Conservation (phyloP, 2,797 vertebrate genomes). For the Melanotaenia trifasciata region DNA sequence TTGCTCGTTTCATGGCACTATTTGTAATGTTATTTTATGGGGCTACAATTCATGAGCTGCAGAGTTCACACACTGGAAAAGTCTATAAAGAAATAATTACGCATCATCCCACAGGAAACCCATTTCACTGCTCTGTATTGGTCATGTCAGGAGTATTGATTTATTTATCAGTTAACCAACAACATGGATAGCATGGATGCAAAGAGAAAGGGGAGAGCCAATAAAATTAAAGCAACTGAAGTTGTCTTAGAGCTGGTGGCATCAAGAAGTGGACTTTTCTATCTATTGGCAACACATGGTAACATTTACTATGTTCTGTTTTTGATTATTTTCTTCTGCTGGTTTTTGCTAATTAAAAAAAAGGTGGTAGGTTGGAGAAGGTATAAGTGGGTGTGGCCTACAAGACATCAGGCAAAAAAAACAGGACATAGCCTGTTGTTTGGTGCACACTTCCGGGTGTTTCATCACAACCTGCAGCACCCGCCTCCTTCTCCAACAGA, state of each 20-base stretch:
- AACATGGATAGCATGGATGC: slow-evolving; percentile 51
- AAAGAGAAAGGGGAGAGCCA: slow-evolving; percentile 52
- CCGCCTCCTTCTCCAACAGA: slow-evolving; percentile 78
- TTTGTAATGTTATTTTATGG: slow-evolving; percentile 52
- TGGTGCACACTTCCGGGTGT: slow-evolving; percentile 44
- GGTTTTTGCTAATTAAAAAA: slow-evolving; percentile 79
- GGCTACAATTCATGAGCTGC: slow-evolving; percentile 60
- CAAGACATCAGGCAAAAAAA: slow-evolving; percentile 96
- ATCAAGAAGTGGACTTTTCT: slow-evolving; percentile 85
- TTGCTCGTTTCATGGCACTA: slow-evolving; percentile 66
- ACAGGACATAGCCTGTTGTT: slow-evolving; percentile 63
- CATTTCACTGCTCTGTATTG: slow-evolving; percentile 35
- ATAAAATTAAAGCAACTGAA: slow-evolving; percentile 79
- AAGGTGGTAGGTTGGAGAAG: slow-evolving; percentile 92
- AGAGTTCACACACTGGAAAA: slow-evolving; percentile 47
- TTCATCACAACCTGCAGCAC: slow-evolving; percentile 76
- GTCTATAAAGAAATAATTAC: slow-evolving; percentile 48
- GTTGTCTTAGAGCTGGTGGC: slow-evolving; percentile 87
- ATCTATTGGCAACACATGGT: slow-evolving; percentile 94
- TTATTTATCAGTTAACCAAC: slow-evolving; percentile 47
- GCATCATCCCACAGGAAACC: slow-evolving; percentile 38
- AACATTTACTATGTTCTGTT: slow-evolving; percentile 89
- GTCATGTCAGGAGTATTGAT: slow-evolving; percentile 35
- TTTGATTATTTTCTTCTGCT: slow-evolving; percentile 69
- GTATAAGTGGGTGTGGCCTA: slow-evolving; percentile 92